Evolutionary conservation across 2,888 invertebrate genomes (phyloP).

Genomic region (Polyploca ridens): DNA sequence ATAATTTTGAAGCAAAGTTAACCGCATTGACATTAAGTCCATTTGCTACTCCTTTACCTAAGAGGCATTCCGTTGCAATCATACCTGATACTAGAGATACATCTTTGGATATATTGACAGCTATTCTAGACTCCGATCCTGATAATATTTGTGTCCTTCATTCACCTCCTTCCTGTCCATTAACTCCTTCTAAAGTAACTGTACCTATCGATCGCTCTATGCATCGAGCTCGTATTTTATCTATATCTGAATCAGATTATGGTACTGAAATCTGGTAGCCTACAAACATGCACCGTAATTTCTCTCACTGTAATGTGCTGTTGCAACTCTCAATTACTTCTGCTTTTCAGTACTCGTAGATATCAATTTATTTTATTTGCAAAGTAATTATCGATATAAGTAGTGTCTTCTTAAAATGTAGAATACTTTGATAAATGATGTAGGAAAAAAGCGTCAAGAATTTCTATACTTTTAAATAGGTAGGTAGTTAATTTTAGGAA

Average conservation of each 20-base stretch:
- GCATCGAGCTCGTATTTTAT: conserved; percentile 87
- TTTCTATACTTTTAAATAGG: conserved; percentile 4
- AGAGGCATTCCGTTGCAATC: conserved; percentile 70
- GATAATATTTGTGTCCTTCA: conserved; percentile 72
- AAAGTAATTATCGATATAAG: not conserved
- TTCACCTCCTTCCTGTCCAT: conserved; percentile 76
- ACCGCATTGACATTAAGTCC: conserved; percentile 76
- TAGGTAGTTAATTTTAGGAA: conserved; percentile 13
- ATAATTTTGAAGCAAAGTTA: conserved; percentile 71
- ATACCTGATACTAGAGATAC: conserved; percentile 70
- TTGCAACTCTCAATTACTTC: not conserved
- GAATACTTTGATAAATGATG: no score
- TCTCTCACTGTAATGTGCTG: not conserved
- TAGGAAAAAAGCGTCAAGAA: not conserved
- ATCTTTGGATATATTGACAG: conserved; percentile 73
- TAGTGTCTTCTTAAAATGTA: not conserved
- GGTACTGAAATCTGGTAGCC: conserved; percentile 91
- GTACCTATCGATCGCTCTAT: conserved; percentile 85
- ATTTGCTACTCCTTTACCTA: conserved; percentile 70
- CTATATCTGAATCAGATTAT: conserved; percentile 85
- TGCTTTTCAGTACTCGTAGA: not conserved
- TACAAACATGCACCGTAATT: conserved; percentile 11
- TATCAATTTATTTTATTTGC: conserved; percentile 3
- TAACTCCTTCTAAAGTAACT: conserved; percentile 85
- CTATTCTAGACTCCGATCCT: conserved; percentile 78